phyloP scores from a whole-genome alignment of 2,113 vertebrate species.

The Panurus biarmicus region DNA sequence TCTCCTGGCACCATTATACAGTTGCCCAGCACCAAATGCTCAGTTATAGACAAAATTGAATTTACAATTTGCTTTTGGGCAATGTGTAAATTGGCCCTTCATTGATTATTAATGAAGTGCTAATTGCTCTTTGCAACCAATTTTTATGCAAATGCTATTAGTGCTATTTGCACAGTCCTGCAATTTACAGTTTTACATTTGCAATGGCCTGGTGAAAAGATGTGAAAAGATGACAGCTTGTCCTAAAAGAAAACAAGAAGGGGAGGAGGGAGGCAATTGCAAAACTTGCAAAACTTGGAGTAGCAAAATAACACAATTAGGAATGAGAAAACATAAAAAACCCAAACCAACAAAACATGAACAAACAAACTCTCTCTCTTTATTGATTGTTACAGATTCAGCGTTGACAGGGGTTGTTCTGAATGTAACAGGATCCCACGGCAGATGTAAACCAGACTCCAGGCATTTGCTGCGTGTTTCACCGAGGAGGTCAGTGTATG shows the following conservation, averaged over 20 bases:
- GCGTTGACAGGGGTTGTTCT: conserved; percentile 49
- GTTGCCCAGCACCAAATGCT: conserved; percentile 55
- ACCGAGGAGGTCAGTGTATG: background rate
- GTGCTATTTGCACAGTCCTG: conserved; percentile 64
- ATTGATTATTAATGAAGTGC: conserved; percentile 81
- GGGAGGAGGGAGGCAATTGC: background rate
- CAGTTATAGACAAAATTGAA: conserved; percentile 66
- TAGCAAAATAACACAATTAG: conserved; percentile 54
- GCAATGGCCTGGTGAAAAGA: conserved; percentile 32
- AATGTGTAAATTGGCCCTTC: conserved; percentile 77
- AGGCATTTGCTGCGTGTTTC: background rate
- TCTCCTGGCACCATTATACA: conserved; percentile 26
- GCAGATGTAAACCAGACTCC: conserved; percentile 48
- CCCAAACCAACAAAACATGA: background rate
- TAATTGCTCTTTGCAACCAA: conserved; percentile 78
- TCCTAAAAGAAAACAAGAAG: conserved; percentile 44
- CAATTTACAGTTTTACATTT: conserved; percentile 68
- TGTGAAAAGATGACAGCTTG: conserved; percentile 57
- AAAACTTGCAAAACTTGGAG: conserved; percentile 57
- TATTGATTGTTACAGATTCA: conserved; percentile 54
- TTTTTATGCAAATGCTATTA: conserved; percentile 70
- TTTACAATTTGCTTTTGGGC: conserved; percentile 75
- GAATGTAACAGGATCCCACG: conserved; percentile 49
- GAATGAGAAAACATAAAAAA: background rate
- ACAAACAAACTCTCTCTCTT: conserved; percentile 23